Conservation (phyloP, 2,888 invertebrate species). For the Metopia argyrocephala region DNA sequence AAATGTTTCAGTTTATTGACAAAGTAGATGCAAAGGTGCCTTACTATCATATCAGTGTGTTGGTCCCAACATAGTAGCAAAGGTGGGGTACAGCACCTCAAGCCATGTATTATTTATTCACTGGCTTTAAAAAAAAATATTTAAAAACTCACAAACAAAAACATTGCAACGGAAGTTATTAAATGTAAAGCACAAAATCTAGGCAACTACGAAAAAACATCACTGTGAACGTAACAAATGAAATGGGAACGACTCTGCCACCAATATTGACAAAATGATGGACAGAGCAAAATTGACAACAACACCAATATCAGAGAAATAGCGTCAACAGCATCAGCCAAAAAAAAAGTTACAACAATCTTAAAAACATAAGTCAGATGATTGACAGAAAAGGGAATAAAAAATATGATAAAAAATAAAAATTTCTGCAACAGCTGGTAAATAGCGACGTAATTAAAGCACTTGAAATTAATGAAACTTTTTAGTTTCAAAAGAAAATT, state of each 20-base stretch:
- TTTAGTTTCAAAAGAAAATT: too few species aligned
- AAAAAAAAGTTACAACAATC: constrained; percentile 61
- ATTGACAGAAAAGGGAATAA: constrained; percentile 22
- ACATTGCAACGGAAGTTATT: constrained; percentile 61
- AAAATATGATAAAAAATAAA: too few species aligned
- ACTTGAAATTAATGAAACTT: too few species aligned
- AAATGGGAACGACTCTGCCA: constrained; percentile 73
- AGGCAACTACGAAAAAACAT: constrained; percentile 9
- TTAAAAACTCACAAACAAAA: constrained; percentile 56
- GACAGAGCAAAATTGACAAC: constrained; percentile 48
- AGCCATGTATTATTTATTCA: constrained; percentile 23
- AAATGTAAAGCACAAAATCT: constrained; percentile 51
- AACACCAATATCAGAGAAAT: neutral
- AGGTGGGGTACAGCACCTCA: constrained; percentile 50
- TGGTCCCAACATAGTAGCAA: constrained; percentile 48
- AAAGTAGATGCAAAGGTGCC: constrained; percentile 23
- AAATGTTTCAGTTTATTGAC: constrained; percentile 50
- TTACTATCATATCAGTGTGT: neutral
- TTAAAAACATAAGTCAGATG: constrained; percentile 60
- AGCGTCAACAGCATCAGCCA: constrained; percentile 20
- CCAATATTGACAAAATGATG: constrained; percentile 73
- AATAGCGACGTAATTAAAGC: too few species aligned
- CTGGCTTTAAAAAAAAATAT: constrained; percentile 22
- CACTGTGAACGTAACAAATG: constrained; percentile 24
- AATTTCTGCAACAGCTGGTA: too few species aligned